Base-by-base conservation (phyloP, 2,888 invertebrate species). In the Drosophila conformis region DNA sequence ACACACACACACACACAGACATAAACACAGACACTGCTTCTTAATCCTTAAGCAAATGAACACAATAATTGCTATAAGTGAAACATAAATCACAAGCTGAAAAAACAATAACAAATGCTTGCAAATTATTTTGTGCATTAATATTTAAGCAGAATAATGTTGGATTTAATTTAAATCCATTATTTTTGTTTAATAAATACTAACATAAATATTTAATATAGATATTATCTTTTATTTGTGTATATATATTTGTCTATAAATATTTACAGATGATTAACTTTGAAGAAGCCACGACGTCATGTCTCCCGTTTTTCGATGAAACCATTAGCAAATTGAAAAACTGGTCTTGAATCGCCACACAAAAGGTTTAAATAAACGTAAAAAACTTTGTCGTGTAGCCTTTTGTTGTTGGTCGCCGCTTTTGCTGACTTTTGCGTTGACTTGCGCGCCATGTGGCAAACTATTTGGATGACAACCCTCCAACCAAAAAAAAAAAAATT, bases 381-480 rank as follows among this genome's bases (percentile, higher is more conserved):
- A 82, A 74, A 61, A 73, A 78, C 72, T 71, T 83, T 65, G 68
- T 57, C 65, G 64, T 62, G 67, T 67, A 13, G 27, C 31, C 64
- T 18, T 59, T 63, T 62, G 46, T 67, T 73, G 54, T 10, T 42
- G 63, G 61, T 71, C 56, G 58, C n/a, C 73, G 57, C 51, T 52
- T 67, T 58, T 56, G 49, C 61, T 84, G 86, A 83, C 84, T 84
- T 84, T 58, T 48, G 58, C 64, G 58, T 67, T 73, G 77, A 83
- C 80, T 76, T 72, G 56, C 57, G 62, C 71, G 69, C 76, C 73
- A 76, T 83, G 73, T 75, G 80, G 73, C 67, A 76, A 64, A 64
- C 66, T 64, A 68, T 67, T 69, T 64, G 67, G 67, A 33, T 29
- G 57, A 31, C 38, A 56, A 29, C 7, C 27, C 38, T 7, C n/a